Base-by-base conservation (phyloP, 2,888 invertebrate species). In the Drosophila kambysellisi region DNA sequence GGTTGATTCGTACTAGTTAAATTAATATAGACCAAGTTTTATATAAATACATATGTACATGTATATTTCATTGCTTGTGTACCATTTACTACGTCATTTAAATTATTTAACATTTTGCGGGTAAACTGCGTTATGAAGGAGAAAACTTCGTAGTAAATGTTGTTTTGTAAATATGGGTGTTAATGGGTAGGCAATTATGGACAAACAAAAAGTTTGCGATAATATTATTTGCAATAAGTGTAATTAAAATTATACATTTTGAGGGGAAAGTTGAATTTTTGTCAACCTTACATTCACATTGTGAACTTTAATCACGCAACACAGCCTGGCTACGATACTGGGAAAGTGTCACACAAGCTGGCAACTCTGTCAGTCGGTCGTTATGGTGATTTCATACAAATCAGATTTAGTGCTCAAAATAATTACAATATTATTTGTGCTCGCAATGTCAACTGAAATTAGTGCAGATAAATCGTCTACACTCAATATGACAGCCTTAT, bases 361-460 rank as follows among this genome's bases (percentile, higher is more conserved):
- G 54, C 76, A 79, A 70, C 79, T 48, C 74, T 76, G 41, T 57
- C 37, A 51, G 59, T 70, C 52, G 70, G 78, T 81, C 76, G 82
- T 82, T 79, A 87, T 87, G 86, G 73, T 71, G 65, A 65, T 75
- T 70, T 73, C 64, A 60, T 78, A 74, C 60, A 66, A 73, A 69
- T 82, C 70, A 35, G 64, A 63, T 72, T 81, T 74, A 60, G 64
- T 76, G 69, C 52, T 69, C 66, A 76, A 60, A 74, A 20, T 52
- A 64, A 53, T 43, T 35, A 67, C 41, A 53, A 30, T 59, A 35
- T 41, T 70, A 46, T 20, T 60, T 50, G 39, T 66, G 32, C 20
- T 76, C 11, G n/a, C 48, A 30, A 8, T 58, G 53, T 15, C 37
- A 0, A 41, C 30, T 15, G 37, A 59, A 68, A n/a, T 51, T 39